These are phyloP conservation scores for Heliopora coerulea DNA, from an alignment of 92 coral and sea anemone genomes.

Conservation along the genomic window DNA sequence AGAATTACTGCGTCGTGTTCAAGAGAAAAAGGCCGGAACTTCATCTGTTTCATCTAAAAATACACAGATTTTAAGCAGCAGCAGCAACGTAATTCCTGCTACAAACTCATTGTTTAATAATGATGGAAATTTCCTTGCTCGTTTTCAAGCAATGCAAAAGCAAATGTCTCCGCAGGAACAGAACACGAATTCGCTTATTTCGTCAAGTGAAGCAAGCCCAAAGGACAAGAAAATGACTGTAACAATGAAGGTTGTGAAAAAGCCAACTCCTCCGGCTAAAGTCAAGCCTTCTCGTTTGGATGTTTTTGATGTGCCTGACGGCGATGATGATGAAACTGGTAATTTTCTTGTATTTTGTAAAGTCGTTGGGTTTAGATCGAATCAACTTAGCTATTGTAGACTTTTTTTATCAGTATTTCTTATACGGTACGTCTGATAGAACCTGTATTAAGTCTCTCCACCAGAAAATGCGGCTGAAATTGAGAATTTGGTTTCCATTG, in stretches of 20 bases:
- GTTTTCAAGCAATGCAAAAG: slow-evolving; percentile 98
- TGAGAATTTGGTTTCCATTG: slow-evolving; percentile 46
- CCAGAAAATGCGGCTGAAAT: slow-evolving; percentile 71
- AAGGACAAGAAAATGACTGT: slow-evolving; percentile 57
- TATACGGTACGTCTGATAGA: slow-evolving; percentile 76
- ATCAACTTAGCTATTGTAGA: slow-evolving; percentile 8
- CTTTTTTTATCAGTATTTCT: slow-evolving; percentile 20
- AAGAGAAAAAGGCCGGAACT: slow-evolving; percentile 63
- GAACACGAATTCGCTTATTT: slow-evolving; percentile 13
- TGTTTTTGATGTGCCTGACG: slow-evolving; percentile 79
- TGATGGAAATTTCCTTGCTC: slow-evolving; percentile 95
- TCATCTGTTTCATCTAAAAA: slow-evolving; percentile 7
- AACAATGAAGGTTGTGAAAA: slow-evolving; percentile 72
- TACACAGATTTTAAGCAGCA: slow-evolving; percentile 13
- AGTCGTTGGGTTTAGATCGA: slow-evolving; percentile 7
- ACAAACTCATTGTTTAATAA: slow-evolving; percentile 65
- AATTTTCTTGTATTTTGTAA: slow-evolving; percentile 54
- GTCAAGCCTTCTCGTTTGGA: slow-evolving; percentile 68
- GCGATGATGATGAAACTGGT: slow-evolving; percentile 66
- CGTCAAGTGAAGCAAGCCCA: not conserved
- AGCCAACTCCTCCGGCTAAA: slow-evolving; percentile 47
- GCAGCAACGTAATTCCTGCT: slow-evolving; percentile 16
- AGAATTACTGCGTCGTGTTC: slow-evolving; percentile 76
- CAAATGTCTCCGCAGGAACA: slow-evolving; percentile 25
- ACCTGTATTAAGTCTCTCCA: slow-evolving; percentile 99